Percentiles rank a stretch among this genome's conserved stretches.
Conservation (phyloP, 2,797 vertebrate genomes). For the Channa striata region DNA sequence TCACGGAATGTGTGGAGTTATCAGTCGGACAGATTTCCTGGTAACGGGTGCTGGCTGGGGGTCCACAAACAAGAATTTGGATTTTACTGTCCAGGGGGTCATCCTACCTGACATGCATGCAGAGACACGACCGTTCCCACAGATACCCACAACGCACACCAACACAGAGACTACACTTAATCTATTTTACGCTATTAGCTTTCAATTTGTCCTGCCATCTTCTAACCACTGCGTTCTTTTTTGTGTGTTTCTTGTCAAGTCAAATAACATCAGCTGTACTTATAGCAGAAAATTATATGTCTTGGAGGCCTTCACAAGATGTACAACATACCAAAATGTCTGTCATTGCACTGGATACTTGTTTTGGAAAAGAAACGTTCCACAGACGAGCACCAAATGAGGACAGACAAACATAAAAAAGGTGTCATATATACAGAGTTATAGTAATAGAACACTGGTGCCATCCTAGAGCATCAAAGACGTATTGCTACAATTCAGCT, state of each 20-base stretch:
- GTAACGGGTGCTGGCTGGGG: conserved; percentile 28
- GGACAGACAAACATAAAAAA: background rate
- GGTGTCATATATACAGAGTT: background rate
- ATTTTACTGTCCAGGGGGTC: conserved; percentile 42
- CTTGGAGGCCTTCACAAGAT: background rate
- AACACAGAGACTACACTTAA: background rate
- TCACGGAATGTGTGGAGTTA: conserved; percentile 51
- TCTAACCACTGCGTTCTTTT: background rate
- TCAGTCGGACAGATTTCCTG: conserved; percentile 58
- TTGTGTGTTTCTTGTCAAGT: background rate
- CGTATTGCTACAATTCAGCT: background rate
- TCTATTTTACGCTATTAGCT: background rate
- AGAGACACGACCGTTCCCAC: background rate
- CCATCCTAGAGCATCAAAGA: background rate
- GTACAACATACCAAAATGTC: too few species aligned
- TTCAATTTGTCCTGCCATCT: background rate
- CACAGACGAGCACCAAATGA: background rate
- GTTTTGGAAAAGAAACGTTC: too few species aligned
- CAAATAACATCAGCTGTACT: background rate
- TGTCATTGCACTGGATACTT: too few species aligned
- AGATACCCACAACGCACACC: background rate
- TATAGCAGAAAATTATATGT: background rate
- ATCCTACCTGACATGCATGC: conserved; percentile 27
- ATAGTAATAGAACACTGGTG: background rate
- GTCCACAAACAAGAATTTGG: conserved; percentile 44